Percentiles rank a stretch among this genome's conserved stretches.
Conservation (phyloP, 2,797 vertebrate species). For the Manis crassicaudata region DNA sequence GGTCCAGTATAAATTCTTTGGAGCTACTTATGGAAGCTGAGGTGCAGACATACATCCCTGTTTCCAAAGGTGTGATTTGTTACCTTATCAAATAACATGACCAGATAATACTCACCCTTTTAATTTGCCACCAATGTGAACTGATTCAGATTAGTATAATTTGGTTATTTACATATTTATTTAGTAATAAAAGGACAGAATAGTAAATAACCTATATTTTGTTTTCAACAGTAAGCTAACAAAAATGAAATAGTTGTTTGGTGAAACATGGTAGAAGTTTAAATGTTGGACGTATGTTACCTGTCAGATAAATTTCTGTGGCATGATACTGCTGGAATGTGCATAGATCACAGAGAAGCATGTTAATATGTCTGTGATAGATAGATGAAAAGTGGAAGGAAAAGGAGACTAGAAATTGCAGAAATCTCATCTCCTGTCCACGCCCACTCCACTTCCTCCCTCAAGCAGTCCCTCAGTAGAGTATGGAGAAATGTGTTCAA, state of each 20-base stretch:
- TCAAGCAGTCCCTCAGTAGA: background rate
- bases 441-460: background rate
- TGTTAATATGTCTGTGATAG: background rate
- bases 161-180: background rate
- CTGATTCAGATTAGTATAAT: background rate
- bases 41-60: background rate
- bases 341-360: background rate
- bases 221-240: background rate
- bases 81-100: background rate
- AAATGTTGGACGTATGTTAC: background rate
- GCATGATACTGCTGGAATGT: background rate
- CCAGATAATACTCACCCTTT: background rate
- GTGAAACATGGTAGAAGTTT: background rate
- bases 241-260: background rate
- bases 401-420: background rate
- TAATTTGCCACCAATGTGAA: background rate
- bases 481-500: background rate
- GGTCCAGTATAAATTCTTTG: background rate
- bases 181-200: background rate
- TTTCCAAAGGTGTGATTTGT: background rate
- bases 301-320: background rate
- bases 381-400: background rate
- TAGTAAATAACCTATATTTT: background rate
- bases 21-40: background rate
- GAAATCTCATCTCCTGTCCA: background rate